Percentiles rank a stretch among this genome's conserved stretches.
Evolutionary conservation across 2,888 invertebrate species (phyloP).

Genomic region (Hyposoter didymator): DNA sequence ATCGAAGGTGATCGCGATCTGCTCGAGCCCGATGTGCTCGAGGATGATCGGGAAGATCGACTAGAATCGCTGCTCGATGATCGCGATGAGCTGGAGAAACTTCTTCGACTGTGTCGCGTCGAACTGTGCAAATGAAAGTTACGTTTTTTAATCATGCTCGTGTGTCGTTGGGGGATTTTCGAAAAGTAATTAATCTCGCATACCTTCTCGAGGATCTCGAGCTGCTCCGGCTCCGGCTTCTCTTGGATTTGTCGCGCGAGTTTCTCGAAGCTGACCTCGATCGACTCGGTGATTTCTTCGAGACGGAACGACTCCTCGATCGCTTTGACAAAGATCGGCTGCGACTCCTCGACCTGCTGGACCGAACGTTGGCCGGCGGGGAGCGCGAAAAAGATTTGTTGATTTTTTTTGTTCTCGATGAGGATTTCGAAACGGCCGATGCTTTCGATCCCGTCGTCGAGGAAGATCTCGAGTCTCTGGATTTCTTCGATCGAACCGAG

Average conservation of each 20-base stretch:
- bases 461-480: conserved; percentile 76
- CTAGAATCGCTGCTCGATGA: conserved; percentile 86
- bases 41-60: conserved; percentile 86
- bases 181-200: neutral
- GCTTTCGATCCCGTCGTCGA: conserved; percentile 74
- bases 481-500: conserved; percentile 66
- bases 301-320: conserved; percentile 76
- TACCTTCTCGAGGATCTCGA: conserved; percentile 81
- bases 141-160: neutral
- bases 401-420: conserved; percentile 71
- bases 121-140: conserved; percentile 72
- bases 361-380: conserved; percentile 73
- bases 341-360: conserved; percentile 72
- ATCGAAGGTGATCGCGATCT: conserved; percentile 94
- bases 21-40: conserved; percentile 81
- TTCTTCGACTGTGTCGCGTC: conserved; percentile 80
- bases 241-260: conserved; percentile 76
- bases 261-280: conserved; percentile 77
- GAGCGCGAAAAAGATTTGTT: conserved; percentile 73
- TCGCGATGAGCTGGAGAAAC: conserved; percentile 81
- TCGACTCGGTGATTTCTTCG: conserved; percentile 74
- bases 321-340: conserved; percentile 70
- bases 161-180: neutral
- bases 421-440: conserved; percentile 66
- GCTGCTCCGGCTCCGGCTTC: conserved; percentile 77